Percentiles rank a stretch among this genome's conserved stretches.
These are phyloP conservation scores for Buceros bicornis DNA, from an alignment of 2,797 vertebrate genomes.

Conservation along the genomic window DNA sequence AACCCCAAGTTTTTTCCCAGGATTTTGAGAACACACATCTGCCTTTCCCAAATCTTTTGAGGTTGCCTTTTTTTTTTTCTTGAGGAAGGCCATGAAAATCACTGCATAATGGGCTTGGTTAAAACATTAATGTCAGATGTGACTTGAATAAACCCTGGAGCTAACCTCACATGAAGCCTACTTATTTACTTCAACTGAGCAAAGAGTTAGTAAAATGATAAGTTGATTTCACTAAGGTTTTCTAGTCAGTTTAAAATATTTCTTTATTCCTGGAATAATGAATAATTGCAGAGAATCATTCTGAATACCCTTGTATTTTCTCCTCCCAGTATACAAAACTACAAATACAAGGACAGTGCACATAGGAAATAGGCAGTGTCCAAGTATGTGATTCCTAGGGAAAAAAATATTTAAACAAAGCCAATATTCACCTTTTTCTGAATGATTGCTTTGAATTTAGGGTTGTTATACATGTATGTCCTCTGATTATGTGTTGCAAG, in stretches of 20 bases:
- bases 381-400: background rate
- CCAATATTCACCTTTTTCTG: background rate
- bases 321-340: background rate
- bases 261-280: background rate
- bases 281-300: background rate
- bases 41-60: slow-evolving; percentile 45
- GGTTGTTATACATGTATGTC: background rate
- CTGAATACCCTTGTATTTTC: background rate
- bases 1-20: slow-evolving; percentile 36
- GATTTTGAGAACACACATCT: slow-evolving; percentile 10
- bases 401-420: background rate
- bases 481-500: background rate
- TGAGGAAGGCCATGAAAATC: slow-evolving; percentile 30
- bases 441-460: background rate
- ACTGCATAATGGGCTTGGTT: slow-evolving; percentile 31
- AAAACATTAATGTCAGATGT: slow-evolving; percentile 42
- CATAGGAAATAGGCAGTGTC: background rate
- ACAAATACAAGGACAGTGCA: background rate
- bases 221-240: slow-evolving; percentile 40
- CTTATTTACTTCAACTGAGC: slow-evolving; percentile 4
- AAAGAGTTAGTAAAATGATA: slow-evolving; percentile 36
- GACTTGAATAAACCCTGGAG: slow-evolving; percentile 46
- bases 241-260: slow-evolving; percentile 16
- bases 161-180: slow-evolving; percentile 36
- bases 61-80: background rate